A percentile compares a stretch with the other conserved stretches of the same genome.
phyloP scores from a whole-genome alignment of 2,888 invertebrate genomes.

The Clostera curtula region DNA sequence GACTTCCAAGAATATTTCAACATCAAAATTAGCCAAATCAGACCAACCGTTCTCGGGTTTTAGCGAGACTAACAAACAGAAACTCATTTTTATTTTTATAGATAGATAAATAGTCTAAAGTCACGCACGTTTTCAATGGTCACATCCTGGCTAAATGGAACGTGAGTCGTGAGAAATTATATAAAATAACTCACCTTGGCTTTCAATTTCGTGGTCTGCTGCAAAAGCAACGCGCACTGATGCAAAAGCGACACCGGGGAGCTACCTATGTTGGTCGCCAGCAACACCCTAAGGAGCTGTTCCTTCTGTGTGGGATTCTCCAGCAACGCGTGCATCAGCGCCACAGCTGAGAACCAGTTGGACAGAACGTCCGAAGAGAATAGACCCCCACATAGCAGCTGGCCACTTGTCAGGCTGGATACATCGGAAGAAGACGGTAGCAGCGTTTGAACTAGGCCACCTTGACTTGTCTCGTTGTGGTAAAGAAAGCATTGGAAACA shows the following conservation, averaged over 20 bases:
- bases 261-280: constrained; percentile 89
- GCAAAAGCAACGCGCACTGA: constrained; percentile 89
- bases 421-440: constrained; percentile 90
- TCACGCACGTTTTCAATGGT: no score
- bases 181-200: constrained; percentile 71
- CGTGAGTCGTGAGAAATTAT: no score
- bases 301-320: constrained; percentile 92
- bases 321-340: constrained; percentile 91
- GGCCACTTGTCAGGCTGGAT: constrained; percentile 84
- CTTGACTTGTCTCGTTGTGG: constrained; percentile 93
- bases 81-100: no score
- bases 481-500: constrained; percentile 97
- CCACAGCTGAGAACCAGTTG: constrained; percentile 96
- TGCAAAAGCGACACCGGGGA: constrained; percentile 92
- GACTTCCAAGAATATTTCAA: no score
- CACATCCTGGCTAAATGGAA: no score
- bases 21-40: no score
- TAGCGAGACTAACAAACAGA: no score
- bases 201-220: constrained; percentile 87
- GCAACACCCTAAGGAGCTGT: constrained; percentile 90
- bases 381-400: constrained; percentile 93
- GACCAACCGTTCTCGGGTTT: no score
- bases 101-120: no score
- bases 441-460: constrained; percentile 91
- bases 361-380: constrained; percentile 91